Base-by-base conservation (phyloP, 2,113 vertebrate genomes). In the Limnothrissa miodon region DNA sequence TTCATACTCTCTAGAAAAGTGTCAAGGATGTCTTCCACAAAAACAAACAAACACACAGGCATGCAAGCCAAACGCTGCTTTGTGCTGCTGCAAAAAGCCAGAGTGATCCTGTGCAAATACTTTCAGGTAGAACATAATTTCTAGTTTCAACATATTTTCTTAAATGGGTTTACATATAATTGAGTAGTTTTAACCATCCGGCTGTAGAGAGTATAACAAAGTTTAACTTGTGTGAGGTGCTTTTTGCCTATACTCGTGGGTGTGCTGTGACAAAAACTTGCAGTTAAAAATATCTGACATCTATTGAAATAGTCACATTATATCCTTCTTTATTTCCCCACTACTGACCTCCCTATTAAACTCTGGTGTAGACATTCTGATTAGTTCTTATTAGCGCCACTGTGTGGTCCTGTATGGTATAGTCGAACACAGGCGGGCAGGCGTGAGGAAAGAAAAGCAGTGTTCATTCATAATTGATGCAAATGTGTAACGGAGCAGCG, bases 1-100 rank as follows among this genome's bases (percentile, higher is more conserved):
- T 85, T 99, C 98, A 0, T 97, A 99, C 83, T 99, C 98, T 93
- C 98, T 99, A 93, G 89, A 3, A 74, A 74, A 11, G 1, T 36
- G 66, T 74, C 66, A 74, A 74, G 66, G 66, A 74, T 33, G 33
- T 11, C 3, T 5, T 15, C 10, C 29, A 23, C 59, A 62, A 62
- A 62, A 17, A 39, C 53, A 45, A 21, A 45, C 39, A 39, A 7
- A 21, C 36, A 19, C 44, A 23, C 3, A 36, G 17, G 45, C 23
- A 33, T 17, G 25, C 53, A 74, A 5, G 3, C 29, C 15, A 3
- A 15, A 74, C 66, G 17, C 66, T 74, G 62, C 62, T 66, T n/a
- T 62, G 4, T 21, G 1, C 62, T 19, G 29, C 15, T 36, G 1
- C 62, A 70, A 10, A 3, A 13, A 29, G 9, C 13, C n/a, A 11